These are phyloP conservation scores for Holothuria scabra DNA, from an alignment of 53 echinoderm and acorn worm genomes.

Conservation along the genomic window DNA sequence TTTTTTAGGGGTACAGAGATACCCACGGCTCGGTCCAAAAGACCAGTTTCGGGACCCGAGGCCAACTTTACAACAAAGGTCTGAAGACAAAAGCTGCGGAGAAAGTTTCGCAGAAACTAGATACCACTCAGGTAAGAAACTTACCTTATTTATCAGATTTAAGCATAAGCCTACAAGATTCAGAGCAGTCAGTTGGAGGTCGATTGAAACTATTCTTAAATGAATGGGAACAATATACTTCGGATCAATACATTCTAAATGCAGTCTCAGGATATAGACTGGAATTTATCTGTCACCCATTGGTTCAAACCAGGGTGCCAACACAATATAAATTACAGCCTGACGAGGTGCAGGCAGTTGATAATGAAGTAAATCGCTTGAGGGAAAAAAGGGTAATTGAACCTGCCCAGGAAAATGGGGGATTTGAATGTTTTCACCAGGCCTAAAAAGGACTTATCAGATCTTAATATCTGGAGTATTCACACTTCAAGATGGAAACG, in stretches of 20 bases:
- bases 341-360: neutral
- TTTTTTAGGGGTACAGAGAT: no score
- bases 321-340: neutral
- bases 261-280: neutral
- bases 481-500: slow-evolving; percentile 68
- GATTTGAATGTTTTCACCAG: slow-evolving; percentile 56
- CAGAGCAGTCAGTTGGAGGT: neutral
- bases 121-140: no score
- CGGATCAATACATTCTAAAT: neutral
- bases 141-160: no score
- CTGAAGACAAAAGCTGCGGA: no score
- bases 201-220: neutral
- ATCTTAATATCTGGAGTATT: neutral
- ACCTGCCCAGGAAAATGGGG: neutral
- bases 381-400: slow-evolving; percentile 41
- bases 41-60: no score
- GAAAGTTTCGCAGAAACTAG: no score
- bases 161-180: neutral
- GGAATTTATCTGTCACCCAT: neutral
- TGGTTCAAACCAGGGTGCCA: neutral
- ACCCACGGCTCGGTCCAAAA: no score
- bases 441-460: slow-evolving; percentile 58
- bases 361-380: slow-evolving; percentile 25
- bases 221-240: slow-evolving; percentile 5
- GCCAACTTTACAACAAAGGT: no score